phyloP scores from a whole-genome alignment of 2,797 vertebrate species.

The Leontopithecus rosalia region DNA sequence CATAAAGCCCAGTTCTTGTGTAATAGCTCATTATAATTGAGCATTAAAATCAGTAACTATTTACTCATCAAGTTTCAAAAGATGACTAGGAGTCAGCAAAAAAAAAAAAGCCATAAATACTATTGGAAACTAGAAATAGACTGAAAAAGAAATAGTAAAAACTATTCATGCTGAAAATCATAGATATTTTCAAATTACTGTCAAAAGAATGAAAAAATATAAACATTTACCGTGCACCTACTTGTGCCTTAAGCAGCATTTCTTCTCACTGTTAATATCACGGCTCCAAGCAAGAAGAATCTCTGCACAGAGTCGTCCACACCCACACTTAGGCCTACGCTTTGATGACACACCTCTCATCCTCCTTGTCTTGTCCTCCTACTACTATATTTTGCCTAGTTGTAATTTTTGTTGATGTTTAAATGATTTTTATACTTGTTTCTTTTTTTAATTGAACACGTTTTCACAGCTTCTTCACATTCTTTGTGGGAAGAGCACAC shows the following conservation, averaged over 20 bases:
- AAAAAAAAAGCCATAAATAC: background rate
- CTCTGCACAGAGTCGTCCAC: background rate
- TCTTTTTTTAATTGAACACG: background rate
- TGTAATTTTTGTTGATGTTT: background rate
- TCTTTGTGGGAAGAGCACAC: background rate
- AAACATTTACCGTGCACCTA: background rate
- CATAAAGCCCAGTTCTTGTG: background rate
- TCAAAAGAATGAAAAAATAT: background rate
- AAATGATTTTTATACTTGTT: background rate
- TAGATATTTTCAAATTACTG: constrained; percentile 10
- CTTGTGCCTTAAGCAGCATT: background rate
- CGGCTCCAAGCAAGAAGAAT: background rate
- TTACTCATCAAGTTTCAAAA: constrained; percentile 34
- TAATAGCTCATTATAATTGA: background rate
- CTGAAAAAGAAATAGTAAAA: background rate
- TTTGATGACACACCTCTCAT: rapidly evolving
- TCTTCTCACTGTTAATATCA: background rate
- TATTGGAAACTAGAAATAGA: background rate
- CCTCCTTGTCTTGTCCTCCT: background rate
- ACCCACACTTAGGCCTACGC: background rate
- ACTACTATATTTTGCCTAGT: background rate
- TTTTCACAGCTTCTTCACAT: background rate
- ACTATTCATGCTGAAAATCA: background rate
- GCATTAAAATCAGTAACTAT: background rate
- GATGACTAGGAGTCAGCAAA: background rate